Percentiles rank a stretch among this genome's conserved stretches.
phyloP scores from a whole-genome alignment of 2,113 vertebrate species.

The Pedetes capensis region DNA sequence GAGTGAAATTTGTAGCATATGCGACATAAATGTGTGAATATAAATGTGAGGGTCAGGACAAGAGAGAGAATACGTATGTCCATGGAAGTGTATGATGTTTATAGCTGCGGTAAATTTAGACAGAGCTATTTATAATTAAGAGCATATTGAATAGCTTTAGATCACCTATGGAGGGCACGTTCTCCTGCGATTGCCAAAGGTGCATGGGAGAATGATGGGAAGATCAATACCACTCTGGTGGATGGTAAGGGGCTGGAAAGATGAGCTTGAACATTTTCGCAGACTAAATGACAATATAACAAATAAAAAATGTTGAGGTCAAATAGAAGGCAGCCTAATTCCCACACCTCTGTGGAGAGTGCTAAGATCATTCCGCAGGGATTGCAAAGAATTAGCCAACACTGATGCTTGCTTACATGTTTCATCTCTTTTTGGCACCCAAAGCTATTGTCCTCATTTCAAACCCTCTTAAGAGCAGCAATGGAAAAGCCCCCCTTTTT shows the following conservation, averaged over 20 bases:
- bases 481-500: background rate
- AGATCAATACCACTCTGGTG: constrained; percentile 59
- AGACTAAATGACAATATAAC: constrained; percentile 57
- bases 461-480: background rate
- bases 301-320: constrained; percentile 65
- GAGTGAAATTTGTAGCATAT: constrained; percentile 51
- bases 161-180: background rate
- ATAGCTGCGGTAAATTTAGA: constrained; percentile 44
- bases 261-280: constrained; percentile 51
- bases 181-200: constrained; percentile 22
- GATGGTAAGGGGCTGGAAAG: constrained; percentile 53
- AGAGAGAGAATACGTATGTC: background rate
- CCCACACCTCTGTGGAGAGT: background rate
- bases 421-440: background rate
- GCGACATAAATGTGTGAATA: constrained; percentile 30
- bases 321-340: constrained; percentile 55
- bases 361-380: background rate
- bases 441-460: background rate
- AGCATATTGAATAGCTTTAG: constrained; percentile 18
- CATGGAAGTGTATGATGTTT: constrained; percentile 28
- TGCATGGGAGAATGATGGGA: background rate
- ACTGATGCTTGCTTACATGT: background rate
- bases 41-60: background rate
- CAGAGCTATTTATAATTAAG: constrained; percentile 64
- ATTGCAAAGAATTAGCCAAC: background rate